Base-by-base conservation (phyloP, 2,888 invertebrate genomes). In the Mycalesis mineus region DNA sequence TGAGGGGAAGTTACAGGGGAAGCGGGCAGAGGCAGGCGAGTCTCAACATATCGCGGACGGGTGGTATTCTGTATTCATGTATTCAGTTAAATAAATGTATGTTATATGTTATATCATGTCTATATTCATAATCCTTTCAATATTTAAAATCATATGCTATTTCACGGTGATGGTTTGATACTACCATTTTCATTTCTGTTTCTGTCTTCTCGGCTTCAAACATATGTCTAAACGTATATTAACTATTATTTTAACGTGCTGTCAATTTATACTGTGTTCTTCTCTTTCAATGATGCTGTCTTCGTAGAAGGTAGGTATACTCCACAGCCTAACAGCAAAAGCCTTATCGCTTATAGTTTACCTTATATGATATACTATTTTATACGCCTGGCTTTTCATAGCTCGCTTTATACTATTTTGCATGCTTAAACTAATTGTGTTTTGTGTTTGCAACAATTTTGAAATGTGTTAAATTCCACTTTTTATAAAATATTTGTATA, bases 81-180 rank as follows among this genome's bases (percentile, higher is more conserved):
- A n/a, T n/a, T n/a, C n/a, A n/a, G n/a, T n/a, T n/a, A n/a, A n/a
- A n/a, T n/a, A n/a, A n/a, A n/a, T n/a, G n/a, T n/a, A n/a, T n/a
- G n/a, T n/a, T n/a, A n/a, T n/a, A n/a, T n/a, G n/a, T n/a, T n/a
- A n/a, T 22, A 22, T 45, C n/a, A 45, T 31, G 29, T 29, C 5
- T 22, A 22, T 22, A 22, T 2, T 22, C 2, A 22, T 22, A 2
- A 17, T 36, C 33, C 33, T 33, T 11, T 52, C 31, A 9, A 17
- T 31, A 29, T 53, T 13, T 44, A 8, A 44, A 31, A 15, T 47
- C 14, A 58, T 55, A 55, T 49, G 75, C 78, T 80, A 77, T 75
- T 33, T 84, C 82, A 83, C 77, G 88, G 88, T 89, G 88, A 84
- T 83, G 88, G 88, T 88, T 88, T 88, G 88, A 88, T 88, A 87